Evolutionary conservation across 2,113 vertebrate genomes (phyloP), one percentile per base, ranked within the genome.

Genomic region (Neodon shergylaensis): DNA sequence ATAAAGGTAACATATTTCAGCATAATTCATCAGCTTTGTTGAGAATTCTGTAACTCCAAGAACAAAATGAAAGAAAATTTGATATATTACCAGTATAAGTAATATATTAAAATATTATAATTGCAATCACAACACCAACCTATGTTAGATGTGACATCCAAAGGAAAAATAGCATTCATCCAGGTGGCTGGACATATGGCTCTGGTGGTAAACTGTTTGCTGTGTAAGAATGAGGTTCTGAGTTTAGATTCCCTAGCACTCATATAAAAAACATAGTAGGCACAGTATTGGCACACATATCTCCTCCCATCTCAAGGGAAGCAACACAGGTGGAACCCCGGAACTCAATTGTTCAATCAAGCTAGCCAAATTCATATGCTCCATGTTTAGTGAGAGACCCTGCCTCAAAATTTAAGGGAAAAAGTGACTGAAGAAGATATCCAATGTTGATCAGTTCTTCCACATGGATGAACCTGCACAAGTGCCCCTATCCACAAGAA

Each of bases 111-210:
- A 72, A 91, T 93, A 92, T 44, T 79, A 39, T 63, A 39, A 47
- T 33, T 70, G 24, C 42, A 88, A 79, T 39, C n/a, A 76, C 31
- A 84, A 72, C 7, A 49, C 16, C 26, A 70, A 73, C 3, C 12
- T 78, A 63, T 84, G 49, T 95, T 92, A 92, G 36, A 94, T 81
- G 58, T n/a, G 72, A 84, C 74, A 54, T 76, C 16, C 19, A 89
- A 87, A 58, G 13, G 58, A 81, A 72, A 85, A 58, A 33, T 44
- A 42, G 6, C 14, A 22, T 7, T 39, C 31, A 77, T 11, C 19
- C 26, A 61, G 66, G 28, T 54, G 77, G 92, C 28, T 19, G 58
- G 85, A 39, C 70, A 92, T 33, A 90, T 88, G 66, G 66, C 7
- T 87, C 21, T 7, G 14, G 24, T 26, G 44, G 42, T 70, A 36